phyloP scores from a whole-genome alignment of 2,888 invertebrate species.

The Oscheius onirici region DNA sequence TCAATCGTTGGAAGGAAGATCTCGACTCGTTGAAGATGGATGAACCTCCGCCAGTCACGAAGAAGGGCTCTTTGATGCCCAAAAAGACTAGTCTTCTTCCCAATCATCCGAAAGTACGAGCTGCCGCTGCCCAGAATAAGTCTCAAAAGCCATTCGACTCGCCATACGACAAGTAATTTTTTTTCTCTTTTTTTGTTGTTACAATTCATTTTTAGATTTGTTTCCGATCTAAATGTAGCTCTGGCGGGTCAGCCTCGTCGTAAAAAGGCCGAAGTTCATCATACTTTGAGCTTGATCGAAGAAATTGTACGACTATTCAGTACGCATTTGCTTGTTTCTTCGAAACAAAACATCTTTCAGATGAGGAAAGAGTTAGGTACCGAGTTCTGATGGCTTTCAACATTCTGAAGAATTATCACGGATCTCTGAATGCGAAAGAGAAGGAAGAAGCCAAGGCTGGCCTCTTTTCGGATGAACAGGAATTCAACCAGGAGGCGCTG shows the following conservation, averaged over 20 bases:
- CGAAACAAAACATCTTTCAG: conserved; percentile 1
- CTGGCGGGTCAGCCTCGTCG: conserved; percentile 3
- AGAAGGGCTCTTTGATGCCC: background rate
- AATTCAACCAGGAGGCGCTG: conserved; percentile 6
- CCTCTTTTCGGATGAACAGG: conserved; percentile 10
- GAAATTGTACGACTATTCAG: conserved; percentile 7
- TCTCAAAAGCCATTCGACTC: conserved; percentile 1
- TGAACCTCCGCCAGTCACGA: background rate
- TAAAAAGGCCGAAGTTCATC: conserved; percentile 5
- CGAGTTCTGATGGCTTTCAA: conserved; percentile 30
- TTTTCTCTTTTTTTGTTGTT: background rate
- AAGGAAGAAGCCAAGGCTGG: conserved; percentile 19
- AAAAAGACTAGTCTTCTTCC: conserved; percentile 12
- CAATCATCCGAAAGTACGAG: conserved; percentile 6
- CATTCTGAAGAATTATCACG: conserved; percentile 27
- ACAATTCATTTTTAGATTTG: conserved; percentile 10
- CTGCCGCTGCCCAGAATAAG: background rate
- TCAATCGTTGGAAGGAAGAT: conserved; percentile 4
- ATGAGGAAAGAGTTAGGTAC: conserved; percentile 16
- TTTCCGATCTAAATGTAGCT: conserved; percentile 3
- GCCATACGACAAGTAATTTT: conserved; percentile 18
- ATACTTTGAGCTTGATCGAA: background rate
- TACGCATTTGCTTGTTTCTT: background rate
- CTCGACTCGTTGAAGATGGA: background rate
- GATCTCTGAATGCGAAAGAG: background rate